Percentiles rank a stretch among this genome's conserved stretches.
phyloP scores from a whole-genome alignment of 2,113 vertebrate genomes.

The Falcunculus frontatus region DNA sequence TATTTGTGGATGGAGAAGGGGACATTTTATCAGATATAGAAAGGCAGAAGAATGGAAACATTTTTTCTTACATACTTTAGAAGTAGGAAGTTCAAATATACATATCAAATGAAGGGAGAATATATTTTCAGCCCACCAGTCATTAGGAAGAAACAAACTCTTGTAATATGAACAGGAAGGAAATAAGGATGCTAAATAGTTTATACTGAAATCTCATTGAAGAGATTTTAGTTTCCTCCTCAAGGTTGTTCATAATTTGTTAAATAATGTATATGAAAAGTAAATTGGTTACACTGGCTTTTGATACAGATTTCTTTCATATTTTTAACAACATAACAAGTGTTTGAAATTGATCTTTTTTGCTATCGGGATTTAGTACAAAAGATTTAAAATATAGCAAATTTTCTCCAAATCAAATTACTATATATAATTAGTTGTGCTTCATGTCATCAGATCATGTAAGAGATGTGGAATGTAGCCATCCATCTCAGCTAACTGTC shows the following conservation, averaged over 20 bases:
- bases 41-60: not conserved
- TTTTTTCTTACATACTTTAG: not conserved
- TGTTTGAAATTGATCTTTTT: not conserved
- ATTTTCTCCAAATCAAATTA: not conserved
- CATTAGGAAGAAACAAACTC: not conserved
- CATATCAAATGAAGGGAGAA: not conserved
- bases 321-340: not conserved
- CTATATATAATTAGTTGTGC: not conserved
- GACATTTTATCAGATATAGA: not conserved
- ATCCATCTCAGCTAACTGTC: not conserved
- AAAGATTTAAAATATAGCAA: not conserved
- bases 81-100: not conserved
- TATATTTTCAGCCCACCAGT: not conserved
- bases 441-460: not conserved
- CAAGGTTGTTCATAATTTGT: not conserved
- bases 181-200: not conserved
- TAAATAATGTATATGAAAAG: not conserved
- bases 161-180: not conserved
- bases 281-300: not conserved
- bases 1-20: not conserved
- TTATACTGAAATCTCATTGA: not conserved
- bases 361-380: not conserved
- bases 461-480: not conserved
- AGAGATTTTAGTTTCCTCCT: not conserved
- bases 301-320: not conserved